Evolutionary conservation across 1,140 invertebrate species (phyloP), one percentile per base, ranked within the genome.

Genomic region (Dolichoris vasculosae): DNA sequence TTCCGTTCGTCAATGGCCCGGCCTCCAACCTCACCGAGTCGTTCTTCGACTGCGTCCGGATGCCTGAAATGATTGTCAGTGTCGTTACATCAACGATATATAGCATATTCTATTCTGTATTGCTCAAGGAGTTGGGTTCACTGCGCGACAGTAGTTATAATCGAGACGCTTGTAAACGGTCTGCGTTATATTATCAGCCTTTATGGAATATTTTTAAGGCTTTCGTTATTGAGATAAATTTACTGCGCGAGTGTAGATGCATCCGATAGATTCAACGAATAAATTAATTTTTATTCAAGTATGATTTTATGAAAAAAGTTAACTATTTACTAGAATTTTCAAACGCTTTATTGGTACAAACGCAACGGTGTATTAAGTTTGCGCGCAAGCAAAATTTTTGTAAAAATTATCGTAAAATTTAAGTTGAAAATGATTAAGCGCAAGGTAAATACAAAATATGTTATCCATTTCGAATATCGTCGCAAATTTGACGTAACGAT

Each of bases 1-100:
- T 95, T 3, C 95, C 94, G 59, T 94, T 94, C n/a, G 94, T 93
- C 30, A 95, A 90, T 20, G 94, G 94, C 85, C 95, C 95, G 8
- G 95, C 94, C 76, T 95, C 95, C 77, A 96, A 90, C 63, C 94
- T 93, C 30, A 95, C 94, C 1, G 95, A 95, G 84, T 95, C 95
- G 87, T 96, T 96, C 86, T 94, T 94, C 0, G 94, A 93, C 77
- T 94, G 92, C 63, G 94, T 92, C 84, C 94, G 93, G 81, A 95
- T 87, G 83, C 94, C 95, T 93, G 90, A 32, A 93, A 92, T 88
- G 79, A 63, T 59, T 63, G 46, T 32, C n/a, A 55, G 43, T 2
- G 4, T 46, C 51, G 67, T 69, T 69, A 69, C 23, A 23, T 20
- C 15, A 0, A 17, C 7, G 67, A 69, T 69, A 69, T 30, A 20